Percentiles rank a stretch among this genome's conserved stretches.
These are phyloP conservation scores for Dasyurus viverrinus DNA, from an alignment of 2,113 vertebrate species.

Conservation along the genomic window DNA sequence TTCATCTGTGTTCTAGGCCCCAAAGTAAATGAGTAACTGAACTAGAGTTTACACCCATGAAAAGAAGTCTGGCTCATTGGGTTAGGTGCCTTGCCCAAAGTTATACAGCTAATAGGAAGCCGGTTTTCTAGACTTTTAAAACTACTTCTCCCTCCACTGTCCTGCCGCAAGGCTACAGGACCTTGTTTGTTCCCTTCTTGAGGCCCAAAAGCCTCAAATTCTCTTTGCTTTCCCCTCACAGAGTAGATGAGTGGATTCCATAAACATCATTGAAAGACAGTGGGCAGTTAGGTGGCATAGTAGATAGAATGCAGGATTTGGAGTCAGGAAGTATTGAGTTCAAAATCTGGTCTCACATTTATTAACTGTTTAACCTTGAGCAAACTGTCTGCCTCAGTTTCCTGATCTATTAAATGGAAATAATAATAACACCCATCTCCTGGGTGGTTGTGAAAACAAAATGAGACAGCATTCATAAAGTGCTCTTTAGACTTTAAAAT, in stretches of 20 bases:
- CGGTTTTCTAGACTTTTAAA: not conserved
- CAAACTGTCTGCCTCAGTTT: not conserved
- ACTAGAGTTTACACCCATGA: not conserved
- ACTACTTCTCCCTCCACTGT: not conserved
- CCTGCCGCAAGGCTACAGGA: not conserved
- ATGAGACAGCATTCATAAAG: not conserved
- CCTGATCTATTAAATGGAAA: not conserved
- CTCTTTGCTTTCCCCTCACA: not conserved
- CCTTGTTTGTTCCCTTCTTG: conserved; percentile 8
- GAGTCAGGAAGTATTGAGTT: not conserved
- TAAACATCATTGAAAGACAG: conserved; percentile 1
- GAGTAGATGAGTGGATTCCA: not conserved
- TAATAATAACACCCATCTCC: not conserved
- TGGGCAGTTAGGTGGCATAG: not conserved
- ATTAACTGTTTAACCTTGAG: not conserved
- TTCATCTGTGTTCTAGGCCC: not conserved
- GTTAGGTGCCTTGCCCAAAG: not conserved
- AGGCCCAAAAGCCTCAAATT: not conserved
- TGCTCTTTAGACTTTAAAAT: not conserved
- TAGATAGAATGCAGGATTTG: not conserved
- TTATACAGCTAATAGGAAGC: not conserved
- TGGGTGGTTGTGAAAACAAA: not conserved
- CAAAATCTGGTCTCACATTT: not conserved
- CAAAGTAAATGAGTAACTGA: not conserved
- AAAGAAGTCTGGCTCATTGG: not conserved